Evolutionary conservation across 2,113 vertebrate genomes (phyloP), one percentile per base, ranked within the genome.

Genomic region (Onychostruthus taczanowskii): DNA sequence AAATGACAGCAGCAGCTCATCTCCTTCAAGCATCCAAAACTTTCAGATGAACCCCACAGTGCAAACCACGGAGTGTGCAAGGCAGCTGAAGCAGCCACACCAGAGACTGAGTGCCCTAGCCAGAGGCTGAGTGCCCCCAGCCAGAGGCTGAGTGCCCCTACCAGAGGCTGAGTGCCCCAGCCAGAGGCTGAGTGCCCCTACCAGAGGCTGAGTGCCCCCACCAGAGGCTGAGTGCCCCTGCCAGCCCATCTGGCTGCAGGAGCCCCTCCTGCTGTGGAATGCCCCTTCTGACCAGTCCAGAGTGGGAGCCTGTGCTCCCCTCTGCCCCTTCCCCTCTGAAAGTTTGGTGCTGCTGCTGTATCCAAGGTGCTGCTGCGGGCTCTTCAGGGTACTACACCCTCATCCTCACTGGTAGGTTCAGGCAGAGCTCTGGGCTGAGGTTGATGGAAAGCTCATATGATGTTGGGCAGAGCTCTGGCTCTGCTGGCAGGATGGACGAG

Each of bases 401-500:
- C 7, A 47, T 47, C 35, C 31, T 49, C 2, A 1, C 68, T 30
- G 58, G 64, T 46, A 28, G 26, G 58, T 30, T 16, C 39, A 33
- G 59, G 30, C 2, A 0, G 55, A 79, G 9, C 46, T 67, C 52
- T 35, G 50, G 12, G 30, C 26, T 74, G 55, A 73, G 63, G 17
- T 5, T 55, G 30, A 49, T 1, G 37, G 58, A 37, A 80, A 74
- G 13, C 6, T n/a, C 5, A 1, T 44, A 3, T 0, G 0, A 6
- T 53, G 37, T 9, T 55, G 43, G 41, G 43, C 3, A 7, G 33
- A 78, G 17, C 16, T 26, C 33, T 84, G 76, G 26, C 61, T 70
- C 20, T 78, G 49, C 30, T 64, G 44, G 27, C 7, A 20, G 33
- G 19, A 41, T 44, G 18, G 64, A 74, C 46, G 52, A 93, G 53